Evolutionary conservation across 1,140 invertebrate genomes (phyloP).

Genomic region (Aplysia californica): DNA sequence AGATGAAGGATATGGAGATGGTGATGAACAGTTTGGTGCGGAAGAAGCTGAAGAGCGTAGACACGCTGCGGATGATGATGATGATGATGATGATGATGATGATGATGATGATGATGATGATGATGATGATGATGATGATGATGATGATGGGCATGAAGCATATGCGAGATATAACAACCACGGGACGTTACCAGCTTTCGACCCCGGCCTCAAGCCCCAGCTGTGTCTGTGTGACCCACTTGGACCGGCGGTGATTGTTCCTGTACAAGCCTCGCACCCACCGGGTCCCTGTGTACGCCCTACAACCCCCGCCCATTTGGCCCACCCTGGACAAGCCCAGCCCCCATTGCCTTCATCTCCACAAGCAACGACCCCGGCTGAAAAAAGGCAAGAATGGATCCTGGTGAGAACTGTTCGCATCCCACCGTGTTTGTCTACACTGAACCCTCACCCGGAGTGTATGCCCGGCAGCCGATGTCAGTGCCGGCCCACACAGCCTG

Average conservation of each 20-base stretch:
- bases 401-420: too few species aligned
- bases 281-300: background rate
- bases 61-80: background rate
- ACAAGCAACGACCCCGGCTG: too few species aligned
- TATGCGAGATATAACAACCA: background rate
- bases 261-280: background rate
- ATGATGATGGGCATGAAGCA: background rate
- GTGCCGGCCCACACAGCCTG: too few species aligned
- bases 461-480: too few species aligned
- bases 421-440: too few species aligned
- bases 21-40: background rate
- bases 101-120: slow-evolving; percentile 7
- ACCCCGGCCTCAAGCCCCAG: background rate
- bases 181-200: background rate
- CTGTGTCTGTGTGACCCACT: background rate
- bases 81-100: background rate
- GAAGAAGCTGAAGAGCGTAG: background rate
- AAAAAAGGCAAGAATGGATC: too few species aligned
- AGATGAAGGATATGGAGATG: too few species aligned
- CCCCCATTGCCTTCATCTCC: too few species aligned
- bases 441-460: too few species aligned
- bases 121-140: too few species aligned
- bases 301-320: background rate
- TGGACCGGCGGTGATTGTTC: background rate
- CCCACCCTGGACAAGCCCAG: background rate